Evolutionary conservation across 2,113 vertebrate genomes (phyloP).

Genomic region (Struthio camelus): DNA sequence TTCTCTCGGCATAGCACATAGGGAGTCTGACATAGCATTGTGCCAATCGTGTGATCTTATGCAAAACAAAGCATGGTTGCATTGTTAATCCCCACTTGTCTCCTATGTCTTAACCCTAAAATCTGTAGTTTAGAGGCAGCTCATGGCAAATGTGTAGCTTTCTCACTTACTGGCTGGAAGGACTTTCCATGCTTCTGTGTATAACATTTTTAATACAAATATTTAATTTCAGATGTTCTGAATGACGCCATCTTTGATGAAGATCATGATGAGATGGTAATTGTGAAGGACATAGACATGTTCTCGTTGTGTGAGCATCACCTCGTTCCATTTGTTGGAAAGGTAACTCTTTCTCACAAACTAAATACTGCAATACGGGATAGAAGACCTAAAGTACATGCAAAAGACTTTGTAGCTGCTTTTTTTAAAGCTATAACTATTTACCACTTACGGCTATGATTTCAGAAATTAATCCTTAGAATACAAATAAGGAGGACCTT

Average conservation of each 20-base stretch:
- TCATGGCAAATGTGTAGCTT: not conserved
- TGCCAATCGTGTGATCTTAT: fast-evolving
- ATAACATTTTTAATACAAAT: not conserved
- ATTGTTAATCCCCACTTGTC: not conserved
- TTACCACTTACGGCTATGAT: not conserved
- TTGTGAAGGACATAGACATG: conserved; percentile 99
- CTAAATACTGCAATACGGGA: not conserved
- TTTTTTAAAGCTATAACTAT: conserved; percentile 8
- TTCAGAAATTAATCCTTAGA: not conserved
- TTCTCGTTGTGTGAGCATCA: conserved; percentile 99
- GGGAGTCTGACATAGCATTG: not conserved
- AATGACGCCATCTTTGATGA: conserved; percentile 99
- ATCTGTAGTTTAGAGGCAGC: not conserved
- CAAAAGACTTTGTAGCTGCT: not conserved
- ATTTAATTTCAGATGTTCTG: conserved; percentile 86
- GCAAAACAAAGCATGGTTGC: fast-evolving
- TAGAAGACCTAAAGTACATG: not conserved
- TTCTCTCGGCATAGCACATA: not conserved
- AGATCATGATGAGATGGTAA: conserved; percentile 99
- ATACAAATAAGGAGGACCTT: conserved; percentile 38
- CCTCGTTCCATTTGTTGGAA: conserved; percentile 95
- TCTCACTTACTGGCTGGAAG: not conserved
- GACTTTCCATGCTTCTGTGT: not conserved
- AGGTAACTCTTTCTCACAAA: conserved; percentile 77
- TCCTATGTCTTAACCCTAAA: not conserved